Conservation (phyloP, 2,888 invertebrate genomes). For the Eilema griseolum region DNA sequence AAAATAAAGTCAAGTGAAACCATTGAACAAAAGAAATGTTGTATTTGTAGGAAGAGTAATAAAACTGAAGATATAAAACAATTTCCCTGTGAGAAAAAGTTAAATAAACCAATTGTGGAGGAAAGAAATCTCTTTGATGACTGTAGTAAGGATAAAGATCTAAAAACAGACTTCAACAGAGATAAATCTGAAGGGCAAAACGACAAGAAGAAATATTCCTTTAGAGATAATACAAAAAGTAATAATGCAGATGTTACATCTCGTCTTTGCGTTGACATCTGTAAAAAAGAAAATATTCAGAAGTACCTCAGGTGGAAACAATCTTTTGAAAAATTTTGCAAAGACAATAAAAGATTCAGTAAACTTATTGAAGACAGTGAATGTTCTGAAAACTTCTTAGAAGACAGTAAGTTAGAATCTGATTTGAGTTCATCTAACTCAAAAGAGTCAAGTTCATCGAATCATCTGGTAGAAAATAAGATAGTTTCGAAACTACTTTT, state of each 20-base stretch:
- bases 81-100: background rate
- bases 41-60: background rate
- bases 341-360: background rate
- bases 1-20: background rate
- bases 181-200: background rate
- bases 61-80: background rate
- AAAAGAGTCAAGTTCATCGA: background rate
- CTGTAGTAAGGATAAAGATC: background rate
- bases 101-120: background rate
- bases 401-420: background rate
- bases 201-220: background rate
- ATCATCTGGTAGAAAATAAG: background rate
- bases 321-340: conserved; percentile 10
- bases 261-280: background rate
- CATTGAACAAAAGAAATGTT: background rate
- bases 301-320: conserved; percentile 2
- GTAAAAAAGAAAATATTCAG: background rate
- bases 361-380: background rate
- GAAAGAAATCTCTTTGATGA: background rate
- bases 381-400: background rate
- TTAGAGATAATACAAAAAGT: background rate
- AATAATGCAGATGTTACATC: background rate
- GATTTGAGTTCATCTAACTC: background rate
- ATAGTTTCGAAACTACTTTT: background rate
- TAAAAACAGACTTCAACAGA: background rate